These are phyloP conservation scores for Halocaridina rubra DNA, from an alignment of 2,888 invertebrate genomes.

Conservation along the genomic window DNA sequence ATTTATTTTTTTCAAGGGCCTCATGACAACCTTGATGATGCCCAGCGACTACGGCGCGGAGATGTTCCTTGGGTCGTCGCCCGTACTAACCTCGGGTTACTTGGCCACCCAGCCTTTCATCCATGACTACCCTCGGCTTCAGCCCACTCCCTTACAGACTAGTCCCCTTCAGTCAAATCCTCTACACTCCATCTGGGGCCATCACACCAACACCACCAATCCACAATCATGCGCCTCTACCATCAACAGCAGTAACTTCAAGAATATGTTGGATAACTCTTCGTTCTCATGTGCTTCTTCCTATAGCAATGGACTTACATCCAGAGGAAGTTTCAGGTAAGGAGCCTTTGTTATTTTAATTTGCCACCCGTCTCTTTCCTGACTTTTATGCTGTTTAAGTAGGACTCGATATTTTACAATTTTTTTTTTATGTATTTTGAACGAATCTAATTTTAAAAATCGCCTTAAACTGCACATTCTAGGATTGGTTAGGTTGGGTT, in stretches of 20 bases:
- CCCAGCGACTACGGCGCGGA: constrained; percentile 63
- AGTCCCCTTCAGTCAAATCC: constrained; percentile 11
- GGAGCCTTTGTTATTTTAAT: background rate
- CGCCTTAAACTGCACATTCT: too few species aligned
- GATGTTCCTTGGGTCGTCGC: constrained; percentile 62
- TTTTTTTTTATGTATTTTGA: too few species aligned
- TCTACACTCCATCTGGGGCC: constrained; percentile 19
- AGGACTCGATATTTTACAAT: too few species aligned
- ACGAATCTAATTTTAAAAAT: too few species aligned
- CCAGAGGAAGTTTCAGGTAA: constrained; percentile 26
- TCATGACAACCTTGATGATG: constrained; percentile 63
- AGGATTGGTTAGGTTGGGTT: too few species aligned
- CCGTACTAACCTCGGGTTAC: constrained; percentile 57
- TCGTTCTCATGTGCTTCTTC: background rate
- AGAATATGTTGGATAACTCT: background rate
- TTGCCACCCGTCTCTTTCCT: too few species aligned
- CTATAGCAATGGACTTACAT: background rate
- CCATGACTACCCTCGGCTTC: constrained; percentile 40
- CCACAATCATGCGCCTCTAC: constrained; percentile 28
- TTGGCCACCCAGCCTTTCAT: constrained; percentile 46
- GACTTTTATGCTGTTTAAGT: too few species aligned
- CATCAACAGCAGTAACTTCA: constrained; percentile 13
- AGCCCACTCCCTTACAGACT: constrained; percentile 36
- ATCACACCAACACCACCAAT: background rate
- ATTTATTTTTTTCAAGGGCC: constrained; percentile 54